Evolutionary conservation across 1,140 invertebrate genomes (phyloP).

Genomic region (Drosophila punjabiensis): DNA sequence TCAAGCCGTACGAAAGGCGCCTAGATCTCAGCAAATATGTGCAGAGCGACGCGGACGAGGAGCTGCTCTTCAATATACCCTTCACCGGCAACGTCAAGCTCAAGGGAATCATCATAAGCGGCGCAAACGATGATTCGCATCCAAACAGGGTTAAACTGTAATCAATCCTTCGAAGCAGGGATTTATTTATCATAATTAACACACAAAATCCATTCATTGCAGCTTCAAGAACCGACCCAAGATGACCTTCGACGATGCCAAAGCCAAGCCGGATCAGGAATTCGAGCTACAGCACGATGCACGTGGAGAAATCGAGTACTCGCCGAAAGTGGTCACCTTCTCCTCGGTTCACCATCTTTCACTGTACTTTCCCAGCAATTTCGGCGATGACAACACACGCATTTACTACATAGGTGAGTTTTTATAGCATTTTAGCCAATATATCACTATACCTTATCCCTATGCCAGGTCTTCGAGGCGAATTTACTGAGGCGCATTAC

Average conservation of each 20-base stretch:
- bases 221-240: slow-evolving; percentile 96
- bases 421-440: neutral
- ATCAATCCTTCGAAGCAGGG: slow-evolving; percentile 47
- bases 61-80: slow-evolving; percentile 97
- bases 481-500: slow-evolving; percentile 93
- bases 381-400: slow-evolving; percentile 92
- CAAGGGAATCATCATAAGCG: slow-evolving; percentile 96
- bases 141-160: slow-evolving; percentile 95
- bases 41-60: slow-evolving; percentile 97
- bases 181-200: neutral
- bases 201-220: slow-evolving; percentile 44
- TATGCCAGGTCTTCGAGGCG: slow-evolving; percentile 91
- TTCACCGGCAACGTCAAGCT: slow-evolving; percentile 98
- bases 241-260: slow-evolving; percentile 97
- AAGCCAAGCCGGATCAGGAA: slow-evolving; percentile 92
- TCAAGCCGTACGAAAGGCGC: slow-evolving; percentile 96
- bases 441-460: neutral
- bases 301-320: slow-evolving; percentile 93
- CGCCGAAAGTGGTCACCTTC: slow-evolving; percentile 95
- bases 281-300: slow-evolving; percentile 94
- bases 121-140: slow-evolving; percentile 93
- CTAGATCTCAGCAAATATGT: slow-evolving; percentile 92
- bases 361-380: slow-evolving; percentile 95
- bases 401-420: slow-evolving; percentile 94
- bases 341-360: slow-evolving; percentile 94